These are phyloP conservation scores for Elegia similella DNA, from an alignment of 2,888 invertebrate species.

Conservation along the genomic window DNA sequence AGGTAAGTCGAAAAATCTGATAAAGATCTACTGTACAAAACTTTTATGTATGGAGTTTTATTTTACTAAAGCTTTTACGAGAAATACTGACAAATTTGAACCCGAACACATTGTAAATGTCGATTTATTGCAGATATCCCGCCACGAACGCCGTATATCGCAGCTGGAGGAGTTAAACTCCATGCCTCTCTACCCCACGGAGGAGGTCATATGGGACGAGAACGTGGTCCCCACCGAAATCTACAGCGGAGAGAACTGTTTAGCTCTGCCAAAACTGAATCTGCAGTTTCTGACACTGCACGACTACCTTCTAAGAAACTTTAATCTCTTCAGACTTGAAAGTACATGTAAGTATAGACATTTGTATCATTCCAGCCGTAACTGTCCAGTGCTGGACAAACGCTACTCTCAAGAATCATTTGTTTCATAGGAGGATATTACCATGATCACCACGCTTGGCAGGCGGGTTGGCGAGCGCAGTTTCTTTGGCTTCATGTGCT, in stretches of 20 bases:
- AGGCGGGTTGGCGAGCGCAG: too few species aligned
- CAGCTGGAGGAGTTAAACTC: slow-evolving; percentile 97
- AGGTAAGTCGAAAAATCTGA: too few species aligned
- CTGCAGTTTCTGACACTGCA: slow-evolving; percentile 98
- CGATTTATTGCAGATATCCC: slow-evolving; percentile 81
- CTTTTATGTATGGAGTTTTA: too few species aligned
- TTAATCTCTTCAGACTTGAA: slow-evolving; percentile 97
- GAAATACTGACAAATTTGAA: background rate
- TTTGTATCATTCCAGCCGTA: too few species aligned
- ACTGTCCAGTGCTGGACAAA: too few species aligned
- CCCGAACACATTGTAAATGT: background rate
- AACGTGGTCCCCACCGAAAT: slow-evolving; percentile 99
- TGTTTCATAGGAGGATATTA: too few species aligned
- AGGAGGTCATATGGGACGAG: slow-evolving; percentile 99
- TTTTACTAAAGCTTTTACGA: too few species aligned
- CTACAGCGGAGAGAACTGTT: slow-evolving; percentile 96
- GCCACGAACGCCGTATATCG: slow-evolving; percentile 94
- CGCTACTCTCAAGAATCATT: too few species aligned
- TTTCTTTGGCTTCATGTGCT: too few species aligned
- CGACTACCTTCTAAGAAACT: slow-evolving; percentile 98
- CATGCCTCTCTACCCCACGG: slow-evolving; percentile 99
- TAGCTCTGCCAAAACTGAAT: slow-evolving; percentile 98
- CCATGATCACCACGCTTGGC: too few species aligned
- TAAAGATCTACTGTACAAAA: background rate
- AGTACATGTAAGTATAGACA: slow-evolving; percentile 96